phyloP scores from a whole-genome alignment of 2,797 vertebrate genomes.

The Cacajao melanocephalus region DNA sequence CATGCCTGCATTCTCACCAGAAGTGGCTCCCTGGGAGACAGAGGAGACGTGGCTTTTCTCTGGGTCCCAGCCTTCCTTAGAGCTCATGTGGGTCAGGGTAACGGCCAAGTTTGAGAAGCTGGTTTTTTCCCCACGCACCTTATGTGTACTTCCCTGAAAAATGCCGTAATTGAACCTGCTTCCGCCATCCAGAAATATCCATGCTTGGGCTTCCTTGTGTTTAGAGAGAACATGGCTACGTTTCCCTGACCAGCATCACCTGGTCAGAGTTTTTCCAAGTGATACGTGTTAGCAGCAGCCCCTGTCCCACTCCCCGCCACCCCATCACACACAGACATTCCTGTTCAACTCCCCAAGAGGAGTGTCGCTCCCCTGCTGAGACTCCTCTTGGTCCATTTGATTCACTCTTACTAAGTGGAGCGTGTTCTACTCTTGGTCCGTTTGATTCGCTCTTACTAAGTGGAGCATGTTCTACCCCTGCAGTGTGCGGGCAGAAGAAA shows the following conservation, averaged over 20 bases:
- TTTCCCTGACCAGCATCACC: background rate
- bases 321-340: background rate
- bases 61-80: background rate
- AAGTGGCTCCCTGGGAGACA: fast-evolving
- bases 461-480: background rate
- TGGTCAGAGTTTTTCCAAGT: background rate
- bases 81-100: fast-evolving
- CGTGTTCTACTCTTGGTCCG: background rate
- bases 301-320: background rate
- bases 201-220: fast-evolving
- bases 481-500: background rate
- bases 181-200: background rate
- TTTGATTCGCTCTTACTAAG: background rate
- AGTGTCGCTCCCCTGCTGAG: background rate
- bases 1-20: background rate
- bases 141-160: background rate
- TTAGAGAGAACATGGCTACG: background rate
- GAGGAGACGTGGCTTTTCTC: background rate
- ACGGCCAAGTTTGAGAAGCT: background rate
- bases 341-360: background rate
- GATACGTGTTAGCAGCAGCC: fast-evolving
- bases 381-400: background rate
- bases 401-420: background rate
- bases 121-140: too few species aligned
- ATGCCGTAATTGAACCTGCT: background rate